Evolutionary conservation across 2,113 vertebrate species (phyloP).

Genomic region (Scopus umbretta): DNA sequence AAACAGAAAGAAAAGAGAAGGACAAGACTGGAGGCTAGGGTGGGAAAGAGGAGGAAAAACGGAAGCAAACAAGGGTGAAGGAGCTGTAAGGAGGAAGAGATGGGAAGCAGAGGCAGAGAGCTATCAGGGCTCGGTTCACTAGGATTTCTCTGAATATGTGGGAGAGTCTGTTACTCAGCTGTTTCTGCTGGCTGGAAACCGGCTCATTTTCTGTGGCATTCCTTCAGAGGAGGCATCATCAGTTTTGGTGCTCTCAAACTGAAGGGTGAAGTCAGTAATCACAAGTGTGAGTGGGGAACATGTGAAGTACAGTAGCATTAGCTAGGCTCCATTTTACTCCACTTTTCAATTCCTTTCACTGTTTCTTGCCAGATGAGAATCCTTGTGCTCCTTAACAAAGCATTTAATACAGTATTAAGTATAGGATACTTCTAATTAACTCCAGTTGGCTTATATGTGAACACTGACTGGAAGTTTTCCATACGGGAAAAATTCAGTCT

Average conservation of each 20-base stretch:
- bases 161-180: not conserved
- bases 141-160: not conserved
- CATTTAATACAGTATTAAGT: not conserved
- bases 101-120: fast-evolving
- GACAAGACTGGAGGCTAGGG: not conserved
- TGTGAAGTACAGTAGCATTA: not conserved
- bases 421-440: not conserved
- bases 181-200: not conserved
- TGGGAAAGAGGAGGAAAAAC: not conserved
- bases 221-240: not conserved
- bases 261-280: not conserved
- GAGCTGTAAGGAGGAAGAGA: not conserved
- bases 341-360: not conserved
- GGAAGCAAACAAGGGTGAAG: not conserved
- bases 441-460: not conserved
- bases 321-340: not conserved
- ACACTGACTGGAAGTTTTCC: not conserved
- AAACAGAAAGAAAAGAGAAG: not conserved
- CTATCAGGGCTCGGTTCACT: not conserved
- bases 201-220: not conserved
- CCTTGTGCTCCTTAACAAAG: not conserved
- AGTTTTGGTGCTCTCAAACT: not conserved
- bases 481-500: not conserved
- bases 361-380: not conserved
- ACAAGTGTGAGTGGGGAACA: not conserved